Conservation (phyloP, 2,113 vertebrate genomes). For the Brienomyrus longianalis region DNA sequence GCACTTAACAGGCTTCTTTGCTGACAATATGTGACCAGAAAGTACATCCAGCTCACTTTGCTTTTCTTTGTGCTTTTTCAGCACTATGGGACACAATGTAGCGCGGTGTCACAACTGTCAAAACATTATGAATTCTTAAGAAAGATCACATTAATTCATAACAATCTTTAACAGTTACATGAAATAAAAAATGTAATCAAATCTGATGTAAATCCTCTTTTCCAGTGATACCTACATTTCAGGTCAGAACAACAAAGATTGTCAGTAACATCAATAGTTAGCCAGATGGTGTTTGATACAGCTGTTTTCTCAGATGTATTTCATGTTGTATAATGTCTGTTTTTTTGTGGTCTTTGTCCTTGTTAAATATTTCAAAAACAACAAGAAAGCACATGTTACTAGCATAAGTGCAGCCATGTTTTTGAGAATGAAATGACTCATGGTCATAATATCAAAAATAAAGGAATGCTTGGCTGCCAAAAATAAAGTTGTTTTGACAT, state of each 20-base stretch:
- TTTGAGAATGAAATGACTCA: neutral
- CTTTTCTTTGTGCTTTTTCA: neutral
- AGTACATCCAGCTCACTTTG: neutral
- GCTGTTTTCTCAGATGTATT: neutral
- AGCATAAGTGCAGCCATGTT: neutral
- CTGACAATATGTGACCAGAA: neutral
- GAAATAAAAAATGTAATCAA: neutral
- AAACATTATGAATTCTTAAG: neutral
- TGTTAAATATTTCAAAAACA: neutral
- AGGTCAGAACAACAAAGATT: neutral
- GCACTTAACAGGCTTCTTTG: neutral
- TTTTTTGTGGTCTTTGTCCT: neutral
- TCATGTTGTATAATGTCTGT: neutral
- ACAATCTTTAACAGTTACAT: neutral
- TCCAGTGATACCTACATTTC: neutral
- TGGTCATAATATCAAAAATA: neutral
- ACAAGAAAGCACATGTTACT: neutral
- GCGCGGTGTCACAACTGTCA: neutral
- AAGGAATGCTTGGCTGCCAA: neutral
- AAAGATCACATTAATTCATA: neutral
- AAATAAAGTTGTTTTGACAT: neutral
- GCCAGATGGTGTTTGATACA: neutral
- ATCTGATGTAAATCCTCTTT: neutral
- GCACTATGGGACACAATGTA: neutral
- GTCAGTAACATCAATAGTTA: neutral